Evolutionary conservation across 2,113 vertebrate genomes (phyloP).

Genomic region (Rhea pennata): DNA sequence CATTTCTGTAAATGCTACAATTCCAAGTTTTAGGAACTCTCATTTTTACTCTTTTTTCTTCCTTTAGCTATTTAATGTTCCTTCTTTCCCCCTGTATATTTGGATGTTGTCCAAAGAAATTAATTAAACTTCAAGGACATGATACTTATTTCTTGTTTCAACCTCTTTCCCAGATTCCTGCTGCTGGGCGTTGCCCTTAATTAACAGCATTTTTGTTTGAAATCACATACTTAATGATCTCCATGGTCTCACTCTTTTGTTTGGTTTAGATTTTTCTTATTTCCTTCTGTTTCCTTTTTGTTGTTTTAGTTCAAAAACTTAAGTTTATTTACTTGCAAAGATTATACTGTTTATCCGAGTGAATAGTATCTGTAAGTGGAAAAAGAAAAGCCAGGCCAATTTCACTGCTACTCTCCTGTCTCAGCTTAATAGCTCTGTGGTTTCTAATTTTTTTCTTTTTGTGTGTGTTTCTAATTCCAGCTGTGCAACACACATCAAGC

Average conservation of each 20-base stretch:
- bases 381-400: constrained; percentile 57
- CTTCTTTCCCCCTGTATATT: background rate
- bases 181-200: constrained; percentile 67
- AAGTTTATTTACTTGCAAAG: constrained; percentile 72
- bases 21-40: background rate
- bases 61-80: background rate
- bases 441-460: constrained; percentile 27
- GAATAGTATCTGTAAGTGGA: constrained; percentile 66
- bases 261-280: constrained; percentile 58
- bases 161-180: constrained; percentile 64
- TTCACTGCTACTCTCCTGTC: constrained; percentile 63
- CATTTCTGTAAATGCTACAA: background rate
- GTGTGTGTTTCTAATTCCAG: constrained; percentile 68
- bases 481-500: constrained; percentile 71
- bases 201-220: constrained; percentile 73
- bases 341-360: constrained; percentile 68
- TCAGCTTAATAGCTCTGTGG: constrained; percentile 66
- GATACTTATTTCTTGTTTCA: constrained; percentile 64
- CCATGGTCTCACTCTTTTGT: constrained; percentile 22
- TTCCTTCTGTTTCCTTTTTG: constrained; percentile 53
- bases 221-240: constrained; percentile 64
- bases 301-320: constrained; percentile 51
- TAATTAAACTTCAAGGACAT: constrained; percentile 62
- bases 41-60: background rate
- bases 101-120: constrained; percentile 58